These are phyloP conservation scores for Apamea anceps DNA, from an alignment of 2,888 invertebrate genomes.

Conservation along the genomic window DNA sequence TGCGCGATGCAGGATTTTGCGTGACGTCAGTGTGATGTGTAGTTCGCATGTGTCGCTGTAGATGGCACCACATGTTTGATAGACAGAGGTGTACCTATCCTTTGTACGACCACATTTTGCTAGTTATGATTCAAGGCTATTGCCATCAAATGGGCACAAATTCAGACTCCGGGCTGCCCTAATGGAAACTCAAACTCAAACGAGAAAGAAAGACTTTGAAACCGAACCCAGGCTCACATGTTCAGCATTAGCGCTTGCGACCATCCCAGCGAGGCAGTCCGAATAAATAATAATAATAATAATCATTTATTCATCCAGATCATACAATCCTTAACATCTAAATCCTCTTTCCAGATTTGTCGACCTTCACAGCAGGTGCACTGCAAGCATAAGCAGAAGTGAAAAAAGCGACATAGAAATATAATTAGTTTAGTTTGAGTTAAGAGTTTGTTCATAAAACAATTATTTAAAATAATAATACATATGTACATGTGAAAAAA, in stretches of 20 bases:
- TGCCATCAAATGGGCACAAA: neutral
- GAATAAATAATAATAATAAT: no score
- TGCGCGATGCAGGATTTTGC: neutral
- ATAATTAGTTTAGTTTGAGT: neutral
- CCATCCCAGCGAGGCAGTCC: neutral
- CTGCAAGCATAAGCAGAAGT: slow-evolving; percentile 19
- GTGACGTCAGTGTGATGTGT: neutral
- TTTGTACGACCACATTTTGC: neutral
- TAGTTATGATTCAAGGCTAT: neutral
- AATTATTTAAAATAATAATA: no score
- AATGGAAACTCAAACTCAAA: no score
- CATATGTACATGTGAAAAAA: no score
- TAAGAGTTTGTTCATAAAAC: no score
- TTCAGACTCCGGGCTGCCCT: no score
- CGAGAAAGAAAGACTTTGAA: no score
- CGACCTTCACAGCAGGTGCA: slow-evolving; percentile 2
- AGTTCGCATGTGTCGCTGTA: neutral
- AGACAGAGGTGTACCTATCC: neutral
- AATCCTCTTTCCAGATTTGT: slow-evolving; percentile 46
- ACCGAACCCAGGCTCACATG: neutral
- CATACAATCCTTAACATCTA: no score
- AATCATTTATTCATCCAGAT: no score
- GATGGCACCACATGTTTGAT: neutral
- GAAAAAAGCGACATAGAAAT: neutral
- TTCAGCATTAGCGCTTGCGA: neutral